These are phyloP conservation scores for Drosophila carrolli DNA, from an alignment of 1,140 invertebrate genomes.

Conservation along the genomic window DNA sequence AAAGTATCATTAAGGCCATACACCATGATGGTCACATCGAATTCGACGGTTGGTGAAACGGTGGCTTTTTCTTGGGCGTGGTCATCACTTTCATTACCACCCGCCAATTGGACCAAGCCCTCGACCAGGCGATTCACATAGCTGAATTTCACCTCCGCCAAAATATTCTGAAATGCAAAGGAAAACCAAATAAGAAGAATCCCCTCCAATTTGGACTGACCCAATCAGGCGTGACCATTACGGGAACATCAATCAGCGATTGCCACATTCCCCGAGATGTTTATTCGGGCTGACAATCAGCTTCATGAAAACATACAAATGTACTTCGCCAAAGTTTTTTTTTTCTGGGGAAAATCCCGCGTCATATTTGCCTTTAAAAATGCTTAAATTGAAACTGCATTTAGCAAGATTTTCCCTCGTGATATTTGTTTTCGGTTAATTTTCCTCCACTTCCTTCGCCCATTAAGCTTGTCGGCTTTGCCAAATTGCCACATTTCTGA, in stretches of 20 bases:
- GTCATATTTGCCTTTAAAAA: slow-evolving; percentile 42
- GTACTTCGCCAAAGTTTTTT: slow-evolving; percentile 40
- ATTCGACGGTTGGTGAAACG: slow-evolving; percentile 7
- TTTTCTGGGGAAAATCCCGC: slow-evolving; percentile 49
- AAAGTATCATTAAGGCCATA: slow-evolving; percentile 62
- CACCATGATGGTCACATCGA: slow-evolving; percentile 68
- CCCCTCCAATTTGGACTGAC: slow-evolving; percentile 6
- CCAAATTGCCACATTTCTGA: slow-evolving; percentile 38
- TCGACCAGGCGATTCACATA: slow-evolving; percentile 59
- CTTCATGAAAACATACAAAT: slow-evolving; percentile 20
- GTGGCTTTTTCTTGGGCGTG: not conserved
- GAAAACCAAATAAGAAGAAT: slow-evolving; percentile 4
- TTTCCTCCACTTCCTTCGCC: not conserved
- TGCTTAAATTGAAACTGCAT: slow-evolving; percentile 56
- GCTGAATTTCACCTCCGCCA: slow-evolving; percentile 73
- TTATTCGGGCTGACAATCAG: slow-evolving; percentile 28
- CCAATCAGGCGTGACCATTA: slow-evolving; percentile 44
- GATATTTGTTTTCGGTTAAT: slow-evolving; percentile 10
- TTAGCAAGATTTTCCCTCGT: slow-evolving; percentile 27
- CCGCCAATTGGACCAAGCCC: slow-evolving; percentile 52
- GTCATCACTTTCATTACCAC: slow-evolving; percentile 20
- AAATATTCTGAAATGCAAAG: slow-evolving; percentile 61
- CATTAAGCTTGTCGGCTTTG: slow-evolving; percentile 19
- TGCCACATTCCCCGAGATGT: slow-evolving; percentile 21
- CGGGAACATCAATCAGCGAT: slow-evolving; percentile 31